A percentile compares a stretch with the other conserved stretches of the same genome.
These are phyloP conservation scores for Lycopodina hypogea DNA, from an alignment of 37 sponge, comb jelly and placozoan genomes.

Conservation along the genomic window DNA sequence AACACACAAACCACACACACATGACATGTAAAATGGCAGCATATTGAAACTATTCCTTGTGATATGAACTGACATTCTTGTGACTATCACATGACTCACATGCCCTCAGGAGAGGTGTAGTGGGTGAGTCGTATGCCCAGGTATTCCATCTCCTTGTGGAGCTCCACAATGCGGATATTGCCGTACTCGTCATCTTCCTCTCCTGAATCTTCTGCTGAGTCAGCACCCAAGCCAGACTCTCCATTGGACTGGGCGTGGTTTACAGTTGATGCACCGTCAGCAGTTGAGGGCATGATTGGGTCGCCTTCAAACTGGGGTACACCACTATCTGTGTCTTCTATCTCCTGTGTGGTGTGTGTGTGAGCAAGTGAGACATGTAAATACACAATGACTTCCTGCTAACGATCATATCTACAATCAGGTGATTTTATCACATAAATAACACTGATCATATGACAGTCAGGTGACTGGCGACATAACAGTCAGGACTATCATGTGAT, in stretches of 20 bases:
- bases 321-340: slow-evolving; percentile 7
- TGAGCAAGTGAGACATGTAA: too few species aligned
- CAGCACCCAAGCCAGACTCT: neutral
- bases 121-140: slow-evolving; percentile 49
- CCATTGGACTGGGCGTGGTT: neutral
- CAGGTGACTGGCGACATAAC: neutral
- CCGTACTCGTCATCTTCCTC: slow-evolving; percentile 53
- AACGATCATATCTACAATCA: too few species aligned
- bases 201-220: slow-evolving; percentile 9
- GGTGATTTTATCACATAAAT: neutral
- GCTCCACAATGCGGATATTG: slow-evolving; percentile 59
- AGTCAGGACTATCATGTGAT: too few species aligned
- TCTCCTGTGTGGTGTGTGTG: neutral
- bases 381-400: neutral
- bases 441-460: neutral
- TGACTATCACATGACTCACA: slow-evolving; percentile 19
- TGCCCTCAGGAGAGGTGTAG: slow-evolving; percentile 41
- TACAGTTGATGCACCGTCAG: neutral
- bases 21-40: neutral
- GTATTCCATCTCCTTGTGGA: slow-evolving; percentile 38
- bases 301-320: slow-evolving; percentile 45
- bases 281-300: too few species aligned
- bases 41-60: too few species aligned
- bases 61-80: neutral
- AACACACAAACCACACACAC: neutral